Evolutionary conservation across 2,797 vertebrate species (phyloP), one percentile per base, ranked within the genome.

Genomic region (Rhinella marina): DNA sequence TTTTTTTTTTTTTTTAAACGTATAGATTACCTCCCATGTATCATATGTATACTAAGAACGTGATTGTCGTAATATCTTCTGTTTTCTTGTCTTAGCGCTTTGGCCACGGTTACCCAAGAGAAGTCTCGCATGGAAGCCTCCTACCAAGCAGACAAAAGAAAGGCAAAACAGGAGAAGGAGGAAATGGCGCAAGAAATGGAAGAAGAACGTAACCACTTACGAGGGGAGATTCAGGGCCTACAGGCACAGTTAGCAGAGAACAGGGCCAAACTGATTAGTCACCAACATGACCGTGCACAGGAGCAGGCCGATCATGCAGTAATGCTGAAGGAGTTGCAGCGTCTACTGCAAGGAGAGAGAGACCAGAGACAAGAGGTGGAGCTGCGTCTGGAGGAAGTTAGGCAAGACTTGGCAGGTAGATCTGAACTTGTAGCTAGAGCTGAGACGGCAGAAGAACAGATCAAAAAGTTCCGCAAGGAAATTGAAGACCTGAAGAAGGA

Each of bases 41-140:
- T 77, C 13, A 41, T n/a, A 10, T 64, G 50, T 54, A 23, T 32
- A 32, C 32, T 32, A 32, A 19, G 23, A 25, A 54, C 48, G 11
- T 76, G 52, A 27, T 73, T 10, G 27, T 27, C 79, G 17, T 79
- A 21, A 59, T 68, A 29, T 14, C 2, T 23, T 87, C 14, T 82
- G 29, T 64, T 50, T 84, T 11, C n/a, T 72, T 87, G 16, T 8
- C 64, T 14, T 11, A 92, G 92, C 5, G 96, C 98, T 0, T 92
- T 99, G 92, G 93, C 98, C 12, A 99, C 98, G 0, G 96, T 99
- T 50, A 95, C 97, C 0, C 97, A 96, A 92, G 98, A 99, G 91
- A 99, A 99, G 90, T 98, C 98, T 0, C 95, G 97, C 21, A 98
- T 98, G 97, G 98, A 99, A 91, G 97, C 98, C 2, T 97, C 94